Base-by-base conservation (phyloP, 2,888 invertebrate genomes). In the Dinocampus coccinellae region DNA sequence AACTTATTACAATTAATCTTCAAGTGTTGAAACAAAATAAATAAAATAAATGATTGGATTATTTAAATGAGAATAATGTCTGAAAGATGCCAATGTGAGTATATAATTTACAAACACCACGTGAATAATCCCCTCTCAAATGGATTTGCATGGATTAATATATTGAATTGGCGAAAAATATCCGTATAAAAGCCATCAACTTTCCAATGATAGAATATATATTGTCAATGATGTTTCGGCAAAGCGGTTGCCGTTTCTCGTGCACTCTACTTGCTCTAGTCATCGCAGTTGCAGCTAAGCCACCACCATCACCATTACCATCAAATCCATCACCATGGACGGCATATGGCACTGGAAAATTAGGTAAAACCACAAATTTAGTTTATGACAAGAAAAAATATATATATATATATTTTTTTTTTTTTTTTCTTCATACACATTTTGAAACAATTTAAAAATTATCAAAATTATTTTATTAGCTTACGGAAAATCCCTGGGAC, bases 281-380 rank as follows among this genome's bases (percentile, higher is more conserved):
- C 11, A 70, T 75, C 26, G 47, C 73, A 24, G 79, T 75, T 61
- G 72, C 73, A 33, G 77, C 78, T 16, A 80, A 82, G 73, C 68
- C 76, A 69, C 76, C 83, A 22, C 76, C 80, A n/a, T 77, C 76
- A 73, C 69, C 79, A 76, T 82, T 80, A 70, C 75, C 81, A 78
- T 85, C n/a, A n/a, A 77, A 76, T 74, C 69, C 79, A 76, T 82
- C 81, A 70, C 75, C 81, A 78, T 85, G 84, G 77, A 42, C 73
- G 16, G 29, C 20, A 20, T 36, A 16, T 39, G 36, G 39, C 10
- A 34, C 67, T 26, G 62, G 34, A 47, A 70, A 73, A 58, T 26
- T 70, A 67, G 65, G 73, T 73, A 62, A 64, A 64, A 11, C 10
- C 2, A n/a, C 26, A 26, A 20, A 20, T 10, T 9, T 13, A 4